Evolutionary conservation across 2,888 invertebrate genomes (phyloP), one percentile per base, ranked within the genome.

Genomic region (Terebella lapidaria): DNA sequence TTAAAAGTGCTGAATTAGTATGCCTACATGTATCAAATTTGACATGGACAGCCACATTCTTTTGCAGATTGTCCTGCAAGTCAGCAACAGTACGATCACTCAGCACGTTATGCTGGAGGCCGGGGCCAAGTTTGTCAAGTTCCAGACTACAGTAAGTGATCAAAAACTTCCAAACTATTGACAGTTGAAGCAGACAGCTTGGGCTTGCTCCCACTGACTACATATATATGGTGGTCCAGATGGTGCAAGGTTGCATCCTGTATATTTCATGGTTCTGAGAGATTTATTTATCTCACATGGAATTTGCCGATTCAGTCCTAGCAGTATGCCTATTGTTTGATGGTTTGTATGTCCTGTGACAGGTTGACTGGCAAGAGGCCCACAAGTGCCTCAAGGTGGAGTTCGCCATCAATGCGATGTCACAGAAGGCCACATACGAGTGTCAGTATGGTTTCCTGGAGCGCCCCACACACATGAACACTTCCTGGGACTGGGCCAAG

Each of bases 351-450:
- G 42, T 35, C 42, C n/a, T 35, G 10, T 35, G 42, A 15, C 42
- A 35, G 78, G 76, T 84, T 3, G 69, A 76, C 29, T 84, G 84
- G 84, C 71, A 79, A 56, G 83, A 84, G 68, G 77, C 70, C 59
- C 80, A 80, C 61, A 83, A 83, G 67, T 77, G 84, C 61, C 70
- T 84, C 29, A 84, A 84, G 69, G 83, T 79, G n/a, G 82, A 83
- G 70, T 83, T 83, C 65, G 81, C 82, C 1, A 75, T 79, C 15
- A 77, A 77, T 57, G 69, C 83, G 2, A 69, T 69, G 52, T 63
- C 74, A 15, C 63, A 70, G 10, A 70, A 77, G 27, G 82, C 81
- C 3, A 79, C 80, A 0, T 84, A 82, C 67, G 83, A 83, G 57
- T 81, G 81, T 22, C 84, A 84, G 70, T 83, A 76, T 73, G 83